Conservation (phyloP, 2,797 vertebrate species). For the Lateolabrax maculatus region DNA sequence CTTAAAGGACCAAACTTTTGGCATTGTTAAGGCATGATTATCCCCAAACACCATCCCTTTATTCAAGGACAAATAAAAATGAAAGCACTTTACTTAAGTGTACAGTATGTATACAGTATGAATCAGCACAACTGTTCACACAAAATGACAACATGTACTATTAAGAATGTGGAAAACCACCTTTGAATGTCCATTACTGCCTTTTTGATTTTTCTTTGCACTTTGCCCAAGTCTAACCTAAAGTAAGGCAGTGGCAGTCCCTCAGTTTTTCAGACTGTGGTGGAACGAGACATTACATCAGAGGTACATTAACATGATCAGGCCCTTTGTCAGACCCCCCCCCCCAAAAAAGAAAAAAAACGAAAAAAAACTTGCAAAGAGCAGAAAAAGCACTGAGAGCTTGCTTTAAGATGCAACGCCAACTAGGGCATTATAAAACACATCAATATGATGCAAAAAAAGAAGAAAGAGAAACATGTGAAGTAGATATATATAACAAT, state of each 20-base stretch:
- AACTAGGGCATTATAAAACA: slow-evolving; percentile 55
- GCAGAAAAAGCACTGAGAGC: slow-evolving; percentile 32
- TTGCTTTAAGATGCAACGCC: slow-evolving; percentile 45
- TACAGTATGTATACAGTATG: slow-evolving; percentile 6
- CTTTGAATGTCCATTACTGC: background rate
- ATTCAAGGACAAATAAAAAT: slow-evolving; percentile 36
- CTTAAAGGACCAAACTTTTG: background rate
- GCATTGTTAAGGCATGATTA: slow-evolving; percentile 48
- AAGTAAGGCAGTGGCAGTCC: slow-evolving; percentile 18
- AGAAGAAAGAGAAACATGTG: slow-evolving; percentile 31
- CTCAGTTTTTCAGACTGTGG: slow-evolving; percentile 6
- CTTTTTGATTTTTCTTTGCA: slow-evolving; percentile 17
- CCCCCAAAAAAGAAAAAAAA: too few species aligned
- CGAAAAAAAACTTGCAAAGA: slow-evolving; percentile 33
- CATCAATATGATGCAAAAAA: slow-evolving; percentile 87
- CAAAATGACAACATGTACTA: slow-evolving; percentile 21
- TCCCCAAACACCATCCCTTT: slow-evolving; percentile 31
- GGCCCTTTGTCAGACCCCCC: slow-evolving; percentile 30
- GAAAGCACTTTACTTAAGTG: slow-evolving; percentile 37
- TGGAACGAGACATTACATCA: slow-evolving; percentile 5
- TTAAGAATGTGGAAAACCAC: slow-evolving; percentile 8
- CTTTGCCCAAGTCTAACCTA: slow-evolving; percentile 8
- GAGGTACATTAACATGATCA: slow-evolving; percentile 23
- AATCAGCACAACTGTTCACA: slow-evolving; percentile 12
- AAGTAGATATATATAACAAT: slow-evolving; percentile 24